Evolutionary conservation across 2,113 vertebrate species (phyloP).

Genomic region (Bungarus multicinctus): DNA sequence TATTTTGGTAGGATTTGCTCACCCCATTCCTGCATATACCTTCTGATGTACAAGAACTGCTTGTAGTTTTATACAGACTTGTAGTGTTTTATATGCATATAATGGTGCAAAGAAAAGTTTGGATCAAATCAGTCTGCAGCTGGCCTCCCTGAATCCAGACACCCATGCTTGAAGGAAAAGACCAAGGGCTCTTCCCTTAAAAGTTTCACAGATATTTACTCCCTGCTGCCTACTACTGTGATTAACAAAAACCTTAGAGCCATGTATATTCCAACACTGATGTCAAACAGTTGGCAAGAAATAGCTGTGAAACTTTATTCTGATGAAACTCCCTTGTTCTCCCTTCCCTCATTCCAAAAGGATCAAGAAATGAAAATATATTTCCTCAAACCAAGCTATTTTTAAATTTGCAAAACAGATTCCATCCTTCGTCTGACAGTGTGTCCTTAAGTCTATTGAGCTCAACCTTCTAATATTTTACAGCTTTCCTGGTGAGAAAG

Average conservation of each 20-base stretch:
- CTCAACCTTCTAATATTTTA: background rate
- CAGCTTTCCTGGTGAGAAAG: background rate
- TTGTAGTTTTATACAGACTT: slow-evolving; percentile 80
- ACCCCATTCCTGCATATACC: slow-evolving; percentile 74
- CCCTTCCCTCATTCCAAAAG: background rate
- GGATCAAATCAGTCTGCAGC: slow-evolving; percentile 72
- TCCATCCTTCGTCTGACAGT: slow-evolving; percentile 24
- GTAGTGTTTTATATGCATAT: slow-evolving; percentile 75
- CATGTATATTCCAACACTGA: slow-evolving; percentile 60
- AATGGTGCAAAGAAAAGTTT: slow-evolving; percentile 77
- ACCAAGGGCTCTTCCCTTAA: slow-evolving; percentile 58
- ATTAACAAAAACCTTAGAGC: slow-evolving; percentile 71
- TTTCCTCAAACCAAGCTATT: slow-evolving; percentile 1
- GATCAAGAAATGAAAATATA: slow-evolving; percentile 14
- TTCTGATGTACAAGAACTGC: slow-evolving; percentile 75
- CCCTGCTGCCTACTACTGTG: slow-evolving; percentile 70
- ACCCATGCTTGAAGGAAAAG: slow-evolving; percentile 68
- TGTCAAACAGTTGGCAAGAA: slow-evolving; percentile 67
- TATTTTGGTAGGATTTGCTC: slow-evolving; percentile 86
- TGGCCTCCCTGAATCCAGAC: slow-evolving; percentile 68
- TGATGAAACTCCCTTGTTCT: slow-evolving; percentile 17
- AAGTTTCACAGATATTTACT: slow-evolving; percentile 66
- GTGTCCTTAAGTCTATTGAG: background rate
- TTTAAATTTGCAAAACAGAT: slow-evolving; percentile 28
- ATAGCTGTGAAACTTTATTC: slow-evolving; percentile 56